phyloP scores from a whole-genome alignment of 1,140 invertebrate species.

The Diprion similis region DNA sequence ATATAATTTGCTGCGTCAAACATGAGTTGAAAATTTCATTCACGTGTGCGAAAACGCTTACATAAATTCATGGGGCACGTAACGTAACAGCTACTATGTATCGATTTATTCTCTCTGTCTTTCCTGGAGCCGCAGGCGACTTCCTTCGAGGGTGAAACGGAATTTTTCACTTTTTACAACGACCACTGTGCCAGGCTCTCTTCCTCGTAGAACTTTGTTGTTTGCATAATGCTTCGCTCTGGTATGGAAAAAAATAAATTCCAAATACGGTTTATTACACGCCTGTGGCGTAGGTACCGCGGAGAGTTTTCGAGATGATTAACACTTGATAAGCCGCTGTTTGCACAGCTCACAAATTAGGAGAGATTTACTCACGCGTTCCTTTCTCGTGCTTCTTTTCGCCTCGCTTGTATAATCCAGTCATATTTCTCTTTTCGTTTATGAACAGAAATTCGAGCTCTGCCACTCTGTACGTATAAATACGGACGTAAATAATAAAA shows the following conservation, averaged over 20 bases:
- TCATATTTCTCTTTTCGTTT: too few species aligned
- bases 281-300: neutral
- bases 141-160: neutral
- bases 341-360: neutral
- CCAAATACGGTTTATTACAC: neutral
- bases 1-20: neutral
- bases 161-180: neutral
- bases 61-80: too few species aligned
- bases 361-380: neutral
- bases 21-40: neutral
- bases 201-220: neutral
- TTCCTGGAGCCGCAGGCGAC: neutral
- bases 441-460: too few species aligned
- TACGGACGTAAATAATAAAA: too few species aligned
- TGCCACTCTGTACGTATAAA: too few species aligned
- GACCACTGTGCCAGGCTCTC: neutral
- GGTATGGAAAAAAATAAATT: neutral
- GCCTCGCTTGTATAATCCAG: too few species aligned
- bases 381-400: neutral
- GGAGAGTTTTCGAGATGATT: neutral
- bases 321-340: constrained; percentile 1
- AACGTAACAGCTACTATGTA: neutral
- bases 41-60: too few species aligned
- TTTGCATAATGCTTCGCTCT: neutral
- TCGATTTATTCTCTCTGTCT: neutral